Evolutionary conservation across 2,888 invertebrate genomes (phyloP).

Genomic region (Sisyra nigra): DNA sequence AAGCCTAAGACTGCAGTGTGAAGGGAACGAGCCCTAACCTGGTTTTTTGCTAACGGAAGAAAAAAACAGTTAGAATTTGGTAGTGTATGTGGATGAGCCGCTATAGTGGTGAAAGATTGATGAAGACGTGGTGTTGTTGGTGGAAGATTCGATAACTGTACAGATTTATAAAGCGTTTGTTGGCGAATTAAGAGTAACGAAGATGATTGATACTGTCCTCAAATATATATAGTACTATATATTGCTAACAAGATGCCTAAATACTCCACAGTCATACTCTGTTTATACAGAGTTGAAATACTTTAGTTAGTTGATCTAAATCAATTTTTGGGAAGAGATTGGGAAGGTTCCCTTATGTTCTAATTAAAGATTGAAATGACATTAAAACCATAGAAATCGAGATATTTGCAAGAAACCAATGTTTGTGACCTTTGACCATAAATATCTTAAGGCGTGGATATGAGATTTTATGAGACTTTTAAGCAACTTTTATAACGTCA

Average conservation of each 20-base stretch:
- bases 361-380: conserved; percentile 17
- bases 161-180: conserved; percentile 20
- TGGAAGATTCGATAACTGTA: conserved; percentile 20
- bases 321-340: too few species aligned
- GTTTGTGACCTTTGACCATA: too few species aligned
- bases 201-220: conserved; percentile 14
- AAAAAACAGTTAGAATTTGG: conserved; percentile 15
- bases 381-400: too few species aligned
- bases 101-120: too few species aligned
- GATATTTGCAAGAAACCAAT: too few species aligned
- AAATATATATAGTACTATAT: conserved; percentile 21
- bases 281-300: conserved; percentile 19
- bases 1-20: too few species aligned
- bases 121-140: conserved; percentile 20
- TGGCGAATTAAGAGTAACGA: conserved; percentile 16
- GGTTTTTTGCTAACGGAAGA: too few species aligned
- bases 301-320: conserved; percentile 17
- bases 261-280: conserved; percentile 5
- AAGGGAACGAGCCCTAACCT: too few species aligned
- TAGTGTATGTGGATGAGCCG: conserved; percentile 17
- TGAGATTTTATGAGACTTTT: too few species aligned
- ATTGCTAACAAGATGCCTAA: conserved; percentile 18
- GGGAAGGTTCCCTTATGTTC: conserved; percentile 16
- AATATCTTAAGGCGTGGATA: too few species aligned
- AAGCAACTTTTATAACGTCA: too few species aligned